phyloP scores from a whole-genome alignment of 2,797 vertebrate species.

The Molothrus ater region DNA sequence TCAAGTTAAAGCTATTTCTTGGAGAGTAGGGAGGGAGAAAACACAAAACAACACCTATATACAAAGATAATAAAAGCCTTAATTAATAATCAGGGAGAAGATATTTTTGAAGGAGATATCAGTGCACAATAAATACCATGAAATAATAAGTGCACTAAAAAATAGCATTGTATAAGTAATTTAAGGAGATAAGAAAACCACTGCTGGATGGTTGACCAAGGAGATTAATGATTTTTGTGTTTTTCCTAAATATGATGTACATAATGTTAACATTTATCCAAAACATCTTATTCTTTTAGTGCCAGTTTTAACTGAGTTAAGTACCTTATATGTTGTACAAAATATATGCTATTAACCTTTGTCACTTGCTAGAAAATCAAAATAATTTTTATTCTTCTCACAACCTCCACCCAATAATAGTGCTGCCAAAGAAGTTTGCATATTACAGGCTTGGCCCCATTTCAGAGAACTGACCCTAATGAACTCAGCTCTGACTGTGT shows the following conservation, averaged over 20 bases:
- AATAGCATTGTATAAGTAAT: neutral
- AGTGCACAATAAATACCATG: neutral
- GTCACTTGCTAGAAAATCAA: neutral
- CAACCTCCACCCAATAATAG: neutral
- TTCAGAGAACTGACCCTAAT: neutral
- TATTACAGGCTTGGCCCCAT: neutral
- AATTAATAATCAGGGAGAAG: neutral
- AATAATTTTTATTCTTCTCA: neutral
- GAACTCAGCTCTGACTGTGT: neutral
- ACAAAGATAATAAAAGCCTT: neutral
- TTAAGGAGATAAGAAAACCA: neutral
- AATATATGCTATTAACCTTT: slow-evolving; percentile 12
- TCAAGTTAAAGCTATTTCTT: neutral
- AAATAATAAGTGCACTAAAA: neutral
- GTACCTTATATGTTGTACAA: neutral
- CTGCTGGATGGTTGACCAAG: neutral
- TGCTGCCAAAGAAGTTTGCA: neutral
- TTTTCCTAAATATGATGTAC: neutral
- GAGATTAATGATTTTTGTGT: neutral
- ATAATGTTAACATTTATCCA: neutral
- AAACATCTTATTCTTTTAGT: neutral
- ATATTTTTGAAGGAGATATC: neutral
- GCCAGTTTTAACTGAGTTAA: neutral
- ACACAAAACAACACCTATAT: neutral
- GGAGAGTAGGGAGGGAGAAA: neutral